Evolutionary conservation across 2,888 invertebrate genomes (phyloP).

Genomic region (Lasiommata megera): DNA sequence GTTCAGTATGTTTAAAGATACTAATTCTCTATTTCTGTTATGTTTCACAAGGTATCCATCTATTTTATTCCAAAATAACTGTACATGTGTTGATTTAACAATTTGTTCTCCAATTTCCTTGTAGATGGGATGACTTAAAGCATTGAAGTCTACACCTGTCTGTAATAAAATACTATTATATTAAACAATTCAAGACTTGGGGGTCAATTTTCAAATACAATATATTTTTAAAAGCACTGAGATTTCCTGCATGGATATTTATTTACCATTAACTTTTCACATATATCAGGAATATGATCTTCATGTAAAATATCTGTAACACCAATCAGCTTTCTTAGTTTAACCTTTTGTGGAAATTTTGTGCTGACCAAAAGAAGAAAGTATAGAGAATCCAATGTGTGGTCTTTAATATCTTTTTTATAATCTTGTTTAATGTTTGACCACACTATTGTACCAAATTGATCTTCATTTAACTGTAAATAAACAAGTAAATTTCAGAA

Average conservation of each 20-base stretch:
- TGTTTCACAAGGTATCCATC: slow-evolving; percentile 65
- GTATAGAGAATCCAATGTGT: slow-evolving; percentile 84
- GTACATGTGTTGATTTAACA: slow-evolving; percentile 72
- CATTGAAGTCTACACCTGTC: slow-evolving; percentile 81
- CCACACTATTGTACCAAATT: slow-evolving; percentile 82
- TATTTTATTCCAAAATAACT: slow-evolving; percentile 81
- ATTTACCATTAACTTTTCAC: slow-evolving; percentile 84
- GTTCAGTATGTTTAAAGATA: slow-evolving; percentile 81
- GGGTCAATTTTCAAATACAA: neutral
- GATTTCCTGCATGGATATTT: neutral
- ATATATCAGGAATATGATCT: slow-evolving; percentile 78
- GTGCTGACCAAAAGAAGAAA: slow-evolving; percentile 73
- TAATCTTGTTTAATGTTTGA: slow-evolving; percentile 81
- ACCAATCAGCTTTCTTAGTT: slow-evolving; percentile 80
- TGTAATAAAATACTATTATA: slow-evolving; percentile 49
- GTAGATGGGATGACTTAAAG: slow-evolving; percentile 84
- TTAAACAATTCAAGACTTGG: too few relatives aligned
- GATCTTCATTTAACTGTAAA: slow-evolving; percentile 72
- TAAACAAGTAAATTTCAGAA: neutral
- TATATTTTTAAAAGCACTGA: neutral
- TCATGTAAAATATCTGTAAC: slow-evolving; percentile 79
- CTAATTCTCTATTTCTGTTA: slow-evolving; percentile 82
- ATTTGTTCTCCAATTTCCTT: slow-evolving; percentile 80
- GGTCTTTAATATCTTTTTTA: slow-evolving; percentile 83
- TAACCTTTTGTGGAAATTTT: slow-evolving; percentile 73